These are phyloP conservation scores for Drosophila prolongata DNA, from an alignment of 2,888 invertebrate genomes.

Conservation along the genomic window DNA sequence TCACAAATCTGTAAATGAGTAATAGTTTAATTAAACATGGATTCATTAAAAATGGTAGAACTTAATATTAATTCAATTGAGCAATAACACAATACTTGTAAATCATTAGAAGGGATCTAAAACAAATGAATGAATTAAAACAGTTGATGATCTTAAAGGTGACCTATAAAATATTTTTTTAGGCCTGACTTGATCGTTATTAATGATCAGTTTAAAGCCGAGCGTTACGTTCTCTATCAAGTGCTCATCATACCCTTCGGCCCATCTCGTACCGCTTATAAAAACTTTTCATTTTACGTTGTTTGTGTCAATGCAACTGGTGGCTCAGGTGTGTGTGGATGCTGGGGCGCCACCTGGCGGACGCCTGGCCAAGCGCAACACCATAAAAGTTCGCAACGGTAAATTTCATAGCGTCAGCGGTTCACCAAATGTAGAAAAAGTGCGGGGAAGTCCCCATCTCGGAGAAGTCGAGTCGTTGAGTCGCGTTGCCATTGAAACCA, in stretches of 20 bases:
- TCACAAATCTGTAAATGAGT: no score
- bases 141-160: no score
- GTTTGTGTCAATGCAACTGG: constrained; percentile 74
- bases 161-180: no score
- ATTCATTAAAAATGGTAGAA: no score
- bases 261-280: constrained; percentile 2
- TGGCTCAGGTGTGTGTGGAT: constrained; percentile 48
- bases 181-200: no score
- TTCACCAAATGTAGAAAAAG: constrained; percentile 31
- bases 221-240: neutral
- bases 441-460: neutral
- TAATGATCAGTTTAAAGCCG: no score
- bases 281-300: constrained; percentile 68
- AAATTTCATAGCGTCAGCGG: constrained; percentile 71
- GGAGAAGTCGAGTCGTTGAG: constrained; percentile 10
- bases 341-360: constrained; percentile 46
- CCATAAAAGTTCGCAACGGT: constrained; percentile 72
- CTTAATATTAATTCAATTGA: no score
- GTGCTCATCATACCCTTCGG: neutral
- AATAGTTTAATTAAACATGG: neutral
- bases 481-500: constrained; percentile 75
- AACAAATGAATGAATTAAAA: no score
- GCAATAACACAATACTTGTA: no score
- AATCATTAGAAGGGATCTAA: no score
- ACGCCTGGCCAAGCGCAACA: constrained; percentile 37